A percentile compares a stretch with the other conserved stretches of the same genome.
Conservation (phyloP, 2,888 invertebrate genomes). For the Ecliptopera silaceata region DNA sequence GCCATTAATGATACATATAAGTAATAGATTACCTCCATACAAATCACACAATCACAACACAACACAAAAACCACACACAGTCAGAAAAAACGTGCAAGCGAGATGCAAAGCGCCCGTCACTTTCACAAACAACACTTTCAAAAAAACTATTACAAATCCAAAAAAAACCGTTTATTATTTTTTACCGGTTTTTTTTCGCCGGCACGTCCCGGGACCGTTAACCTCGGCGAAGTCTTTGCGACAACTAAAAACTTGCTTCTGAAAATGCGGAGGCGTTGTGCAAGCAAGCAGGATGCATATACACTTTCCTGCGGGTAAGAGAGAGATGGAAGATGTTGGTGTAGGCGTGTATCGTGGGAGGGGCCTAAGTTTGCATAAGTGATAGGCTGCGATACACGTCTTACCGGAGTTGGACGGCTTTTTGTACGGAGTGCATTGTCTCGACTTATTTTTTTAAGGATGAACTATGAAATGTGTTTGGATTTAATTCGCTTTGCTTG, state of each 20-base stretch:
- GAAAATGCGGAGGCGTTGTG: conserved; percentile 74
- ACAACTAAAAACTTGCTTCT: conserved; percentile 76
- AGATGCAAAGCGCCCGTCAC: conserved; percentile 36
- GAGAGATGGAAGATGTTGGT: conserved; percentile 45
- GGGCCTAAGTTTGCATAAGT: conserved; percentile 75
- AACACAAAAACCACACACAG: conserved; percentile 41
- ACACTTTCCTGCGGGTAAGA: conserved; percentile 39
- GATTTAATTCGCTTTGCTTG: conserved; percentile 56
- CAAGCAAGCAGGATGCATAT: conserved; percentile 55
- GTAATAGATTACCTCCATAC: conserved; percentile 42
- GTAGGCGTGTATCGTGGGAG: conserved; percentile 67
- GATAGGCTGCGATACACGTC: conserved; percentile 48
- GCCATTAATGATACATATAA: background rate
- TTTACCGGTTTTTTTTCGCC: conserved; percentile 48
- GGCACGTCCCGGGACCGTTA: conserved; percentile 54
- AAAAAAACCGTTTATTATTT: conserved; percentile 37
- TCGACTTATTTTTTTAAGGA: conserved; percentile 60
- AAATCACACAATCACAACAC: conserved; percentile 43
- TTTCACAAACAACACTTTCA: conserved; percentile 25
- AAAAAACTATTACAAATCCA: conserved; percentile 30
- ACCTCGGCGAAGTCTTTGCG: conserved; percentile 66
- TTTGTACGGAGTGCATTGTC: conserved; percentile 76
- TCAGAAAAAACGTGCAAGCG: conserved; percentile 32
- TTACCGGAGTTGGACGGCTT: conserved; percentile 44
- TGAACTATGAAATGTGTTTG: conserved; percentile 63